Conservation (phyloP, 2,797 vertebrate genomes). For the Notolepis coatsorum region DNA sequence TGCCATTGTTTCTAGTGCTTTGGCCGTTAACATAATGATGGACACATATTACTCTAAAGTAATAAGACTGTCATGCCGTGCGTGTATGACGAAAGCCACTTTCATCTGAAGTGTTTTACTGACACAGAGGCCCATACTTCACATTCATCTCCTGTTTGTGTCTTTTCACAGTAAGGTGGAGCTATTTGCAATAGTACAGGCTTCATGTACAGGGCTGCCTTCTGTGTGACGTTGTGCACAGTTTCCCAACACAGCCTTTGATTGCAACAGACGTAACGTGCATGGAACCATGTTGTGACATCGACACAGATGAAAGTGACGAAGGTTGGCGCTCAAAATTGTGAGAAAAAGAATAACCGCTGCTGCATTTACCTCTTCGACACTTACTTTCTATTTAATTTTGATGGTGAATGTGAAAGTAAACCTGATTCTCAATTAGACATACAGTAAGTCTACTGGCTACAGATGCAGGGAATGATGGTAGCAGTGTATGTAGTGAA, state of each 20-base stretch:
- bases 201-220: background rate
- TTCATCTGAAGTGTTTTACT: background rate
- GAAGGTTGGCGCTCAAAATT: no score
- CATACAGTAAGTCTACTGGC: no score
- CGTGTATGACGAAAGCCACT: constrained; percentile 6
- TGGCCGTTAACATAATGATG: background rate
- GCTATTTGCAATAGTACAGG: background rate
- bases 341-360: no score
- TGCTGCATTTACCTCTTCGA: no score
- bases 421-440: no score
- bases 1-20: constrained; percentile 50
- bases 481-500: constrained; percentile 39
- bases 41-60: constrained; percentile 6
- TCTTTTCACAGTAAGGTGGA: background rate
- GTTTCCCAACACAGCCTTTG: background rate
- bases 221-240: background rate
- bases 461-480: constrained; percentile 10
- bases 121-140: background rate
- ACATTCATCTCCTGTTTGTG: background rate
- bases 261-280: background rate
- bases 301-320: background rate
- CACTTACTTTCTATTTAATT: no score
- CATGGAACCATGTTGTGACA: background rate
- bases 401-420: no score
- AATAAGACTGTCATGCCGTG: background rate